These are phyloP conservation scores for Hydraecia micacea DNA, from an alignment of 2,888 invertebrate species.

Conservation along the genomic window DNA sequence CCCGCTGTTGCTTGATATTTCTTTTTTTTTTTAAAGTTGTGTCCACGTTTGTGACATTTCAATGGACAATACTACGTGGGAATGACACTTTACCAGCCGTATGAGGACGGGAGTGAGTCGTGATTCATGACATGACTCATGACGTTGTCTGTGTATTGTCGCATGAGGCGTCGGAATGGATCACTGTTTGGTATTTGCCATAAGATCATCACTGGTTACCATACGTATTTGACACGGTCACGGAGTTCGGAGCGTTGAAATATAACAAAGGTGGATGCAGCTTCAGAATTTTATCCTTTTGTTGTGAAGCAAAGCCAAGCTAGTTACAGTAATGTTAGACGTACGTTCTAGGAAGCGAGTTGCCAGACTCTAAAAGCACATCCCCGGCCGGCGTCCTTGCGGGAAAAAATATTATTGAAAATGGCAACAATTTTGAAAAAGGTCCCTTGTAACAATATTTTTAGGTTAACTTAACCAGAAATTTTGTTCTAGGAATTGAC, in stretches of 20 bases:
- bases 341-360: constrained; percentile 84
- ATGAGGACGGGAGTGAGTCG: background rate
- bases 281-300: background rate
- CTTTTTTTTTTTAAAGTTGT: background rate
- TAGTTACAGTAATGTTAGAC: constrained; percentile 70
- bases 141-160: background rate
- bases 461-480: background rate
- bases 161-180: background rate
- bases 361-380: constrained; percentile 86
- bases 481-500: background rate
- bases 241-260: background rate
- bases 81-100: background rate
- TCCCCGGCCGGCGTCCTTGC: constrained; percentile 87
- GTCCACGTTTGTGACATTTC: background rate
- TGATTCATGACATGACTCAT: no score
- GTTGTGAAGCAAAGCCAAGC: constrained; percentile 13
- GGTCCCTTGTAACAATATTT: background rate
- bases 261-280: background rate
- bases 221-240: background rate
- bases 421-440: constrained; percentile 54
- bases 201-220: background rate
- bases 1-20: background rate
- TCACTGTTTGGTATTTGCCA: background rate
- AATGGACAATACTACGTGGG: background rate
- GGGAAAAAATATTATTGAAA: constrained; percentile 71